Base-by-base conservation (phyloP, 2,113 vertebrate species). In the Chamaetylas fuelleborni region DNA sequence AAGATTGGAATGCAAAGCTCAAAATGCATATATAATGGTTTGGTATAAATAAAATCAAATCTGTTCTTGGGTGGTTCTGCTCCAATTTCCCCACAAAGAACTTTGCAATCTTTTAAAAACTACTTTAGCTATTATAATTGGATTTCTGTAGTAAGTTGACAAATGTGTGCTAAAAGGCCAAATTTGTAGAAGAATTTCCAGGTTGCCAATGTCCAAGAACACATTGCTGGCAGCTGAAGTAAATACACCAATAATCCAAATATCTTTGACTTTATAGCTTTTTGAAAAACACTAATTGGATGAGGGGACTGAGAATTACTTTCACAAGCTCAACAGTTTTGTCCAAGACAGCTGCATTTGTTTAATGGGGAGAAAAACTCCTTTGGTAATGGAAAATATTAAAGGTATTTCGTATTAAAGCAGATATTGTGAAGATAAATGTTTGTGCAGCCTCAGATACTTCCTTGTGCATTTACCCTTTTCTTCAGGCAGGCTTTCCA, bases 361-460 rank as follows among this genome's bases (percentile, higher is more conserved):
- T 81, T 88, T 88, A 95, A 80, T 80, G 71, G 87, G 58, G 47
- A 92, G 88, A 82, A 94, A 96, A 95, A n/a, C 5, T 71, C 93
- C 71, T 76, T 82, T 80, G 90, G 89, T 92, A 80, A 72, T 85
- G 70, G 70, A 81, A 95, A 82, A 92, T 85, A 91, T 58, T 76
- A 38, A 80, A 73, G 50, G 50, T 80, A 62, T 92, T 96, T 93
- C 77, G 64, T 88, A 81, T 87, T 90, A 90, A 90, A 82, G 60
- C 62, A 43, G 38, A 73, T 82, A 54, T 36, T 77, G 54, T 34
- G 31, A 88, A 80, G 67, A 93, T 92, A 60, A 93, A 95, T 88
- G 95, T 83, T 91, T 92, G 26, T 91, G 78, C 42, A 53, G 78
- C 42, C 33, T 77, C 25, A 26, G 31, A 72, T 80, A 38, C 74